phyloP scores from a whole-genome alignment of 2,797 vertebrate species.

The Acanthiza pusilla region DNA sequence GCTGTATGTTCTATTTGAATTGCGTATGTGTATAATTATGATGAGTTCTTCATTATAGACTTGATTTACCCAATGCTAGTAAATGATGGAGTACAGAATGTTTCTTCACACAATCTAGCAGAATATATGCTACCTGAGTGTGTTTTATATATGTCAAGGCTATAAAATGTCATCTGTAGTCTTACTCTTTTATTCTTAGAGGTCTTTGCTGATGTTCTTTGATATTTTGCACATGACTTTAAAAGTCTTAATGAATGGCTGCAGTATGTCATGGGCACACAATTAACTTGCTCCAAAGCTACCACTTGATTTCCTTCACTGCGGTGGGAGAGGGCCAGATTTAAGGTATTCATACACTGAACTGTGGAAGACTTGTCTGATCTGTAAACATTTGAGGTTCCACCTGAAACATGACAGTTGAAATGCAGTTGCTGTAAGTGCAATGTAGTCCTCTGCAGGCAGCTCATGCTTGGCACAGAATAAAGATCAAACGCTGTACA shows the following conservation, averaged over 20 bases:
- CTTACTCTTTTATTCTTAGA: background rate
- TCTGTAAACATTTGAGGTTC: background rate
- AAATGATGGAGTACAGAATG: background rate
- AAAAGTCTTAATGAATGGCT: background rate
- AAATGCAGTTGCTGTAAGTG: background rate
- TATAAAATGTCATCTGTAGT: background rate
- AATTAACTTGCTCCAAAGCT: background rate
- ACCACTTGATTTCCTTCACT: background rate
- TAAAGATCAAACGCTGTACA: background rate
- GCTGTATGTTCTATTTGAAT: background rate
- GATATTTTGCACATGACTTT: background rate
- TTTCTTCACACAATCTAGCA: background rate
- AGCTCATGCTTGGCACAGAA: background rate
- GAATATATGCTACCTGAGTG: background rate
- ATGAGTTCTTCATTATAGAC: background rate
- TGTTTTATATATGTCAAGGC: background rate
- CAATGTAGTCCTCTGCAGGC: background rate
- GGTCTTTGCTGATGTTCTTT: background rate
- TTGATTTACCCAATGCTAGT: background rate
- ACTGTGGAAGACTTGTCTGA: background rate
- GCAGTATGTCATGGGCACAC: background rate
- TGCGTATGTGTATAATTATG: background rate
- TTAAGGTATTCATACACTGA: background rate
- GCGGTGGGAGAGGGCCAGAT: background rate
- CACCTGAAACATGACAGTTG: background rate